phyloP scores from a whole-genome alignment of 2,888 invertebrate genomes.

The Plagiodera versicolora region DNA sequence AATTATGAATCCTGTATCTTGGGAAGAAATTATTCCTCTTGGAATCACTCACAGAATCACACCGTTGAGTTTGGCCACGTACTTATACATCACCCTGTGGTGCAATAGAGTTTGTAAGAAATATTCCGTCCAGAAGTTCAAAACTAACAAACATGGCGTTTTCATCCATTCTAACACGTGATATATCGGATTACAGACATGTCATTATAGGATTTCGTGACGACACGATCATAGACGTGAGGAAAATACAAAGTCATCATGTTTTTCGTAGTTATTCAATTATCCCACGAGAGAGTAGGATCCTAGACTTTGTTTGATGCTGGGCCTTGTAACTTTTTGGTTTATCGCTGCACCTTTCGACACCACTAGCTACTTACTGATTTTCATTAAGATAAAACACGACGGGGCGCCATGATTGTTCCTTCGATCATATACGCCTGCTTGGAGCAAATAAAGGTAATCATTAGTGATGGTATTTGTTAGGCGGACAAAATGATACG shows the following conservation, averaged over 20 bases:
- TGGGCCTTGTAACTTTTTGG: conserved; percentile 36
- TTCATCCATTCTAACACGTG: too few species aligned
- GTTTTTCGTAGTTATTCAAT: conserved; percentile 30
- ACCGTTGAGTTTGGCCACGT: too few species aligned
- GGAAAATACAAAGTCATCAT: conserved; percentile 34
- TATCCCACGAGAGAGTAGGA: conserved; percentile 37
- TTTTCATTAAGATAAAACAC: conserved; percentile 44
- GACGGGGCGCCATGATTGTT: conserved; percentile 34
- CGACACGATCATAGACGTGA: not conserved
- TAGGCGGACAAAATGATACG: not conserved
- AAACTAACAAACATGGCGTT: too few species aligned
- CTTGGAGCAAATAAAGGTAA: conserved; percentile 23
- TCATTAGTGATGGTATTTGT: conserved; percentile 12
- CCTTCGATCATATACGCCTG: conserved; percentile 29
- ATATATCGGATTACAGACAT: not conserved
- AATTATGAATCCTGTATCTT: too few species aligned
- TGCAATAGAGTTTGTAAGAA: too few species aligned
- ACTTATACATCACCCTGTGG: too few species aligned
- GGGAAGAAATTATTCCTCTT: too few species aligned
- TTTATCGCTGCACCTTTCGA: conserved; percentile 39
- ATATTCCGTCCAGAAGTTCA: too few species aligned
- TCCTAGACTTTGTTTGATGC: conserved; percentile 18
- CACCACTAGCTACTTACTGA: conserved; percentile 38
- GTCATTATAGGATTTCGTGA: not conserved
- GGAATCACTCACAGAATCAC: too few species aligned